Evolutionary conservation across 2,797 vertebrate species (phyloP).

Genomic region (Pelochelys cantorii): DNA sequence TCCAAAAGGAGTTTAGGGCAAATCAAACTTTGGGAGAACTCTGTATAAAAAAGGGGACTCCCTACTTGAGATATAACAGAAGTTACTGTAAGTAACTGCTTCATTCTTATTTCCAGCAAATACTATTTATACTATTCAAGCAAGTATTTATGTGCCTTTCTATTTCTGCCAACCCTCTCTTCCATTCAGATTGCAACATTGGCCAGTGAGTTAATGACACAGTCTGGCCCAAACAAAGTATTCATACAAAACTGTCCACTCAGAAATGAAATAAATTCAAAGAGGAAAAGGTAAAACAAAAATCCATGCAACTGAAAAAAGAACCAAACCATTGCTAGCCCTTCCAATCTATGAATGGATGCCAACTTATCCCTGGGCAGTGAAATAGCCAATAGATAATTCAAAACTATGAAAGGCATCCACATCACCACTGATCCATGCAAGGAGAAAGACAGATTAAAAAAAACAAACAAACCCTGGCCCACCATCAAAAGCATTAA

Average conservation of each 20-base stretch:
- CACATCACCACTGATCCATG: conserved; percentile 8
- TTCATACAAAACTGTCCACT: conserved; percentile 53
- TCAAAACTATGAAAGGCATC: conserved; percentile 60
- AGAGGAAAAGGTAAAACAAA: conserved; percentile 69
- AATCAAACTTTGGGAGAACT: background rate
- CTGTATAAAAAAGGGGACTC: background rate
- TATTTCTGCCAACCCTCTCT: conserved; percentile 50
- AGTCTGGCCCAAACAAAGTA: conserved; percentile 67
- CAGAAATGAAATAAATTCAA: conserved; percentile 65
- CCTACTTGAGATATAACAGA: background rate
- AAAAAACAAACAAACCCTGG: background rate
- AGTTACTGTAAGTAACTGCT: background rate
- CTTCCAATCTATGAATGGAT: conserved; percentile 53
- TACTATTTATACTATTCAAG: conserved; percentile 27
- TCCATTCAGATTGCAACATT: conserved; percentile 22
- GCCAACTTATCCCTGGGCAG: conserved; percentile 68
- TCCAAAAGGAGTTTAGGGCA: background rate
- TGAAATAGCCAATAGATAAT: conserved; percentile 64
- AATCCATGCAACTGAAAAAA: conserved; percentile 66
- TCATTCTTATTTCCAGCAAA: conserved; percentile 19
- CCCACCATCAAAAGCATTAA: conserved; percentile 33
- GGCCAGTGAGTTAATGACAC: conserved; percentile 55
- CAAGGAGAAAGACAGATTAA: conserved; percentile 2
- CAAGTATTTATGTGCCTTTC: conserved; percentile 1
- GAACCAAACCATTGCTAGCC: conserved; percentile 69